A percentile compares a stretch with the other conserved stretches of the same genome.
These are phyloP conservation scores for Crossoptilon crossoptilon DNA, from an alignment of 2,797 vertebrate species.

Conservation along the genomic window DNA sequence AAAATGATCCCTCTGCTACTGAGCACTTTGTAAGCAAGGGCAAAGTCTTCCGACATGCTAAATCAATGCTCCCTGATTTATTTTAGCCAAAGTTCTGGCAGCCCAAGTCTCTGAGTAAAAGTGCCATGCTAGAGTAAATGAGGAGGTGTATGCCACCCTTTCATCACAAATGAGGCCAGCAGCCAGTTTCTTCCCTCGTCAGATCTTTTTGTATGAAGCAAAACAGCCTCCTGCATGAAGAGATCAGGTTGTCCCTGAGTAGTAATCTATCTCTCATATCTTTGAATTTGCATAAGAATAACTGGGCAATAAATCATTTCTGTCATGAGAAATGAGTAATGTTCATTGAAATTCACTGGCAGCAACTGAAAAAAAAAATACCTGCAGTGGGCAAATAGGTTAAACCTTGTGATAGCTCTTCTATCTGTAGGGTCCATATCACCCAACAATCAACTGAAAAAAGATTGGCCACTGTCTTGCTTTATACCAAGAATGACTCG, in stretches of 20 bases:
- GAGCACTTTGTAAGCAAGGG: not conserved
- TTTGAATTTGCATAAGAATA: constrained; percentile 25
- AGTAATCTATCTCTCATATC: not conserved
- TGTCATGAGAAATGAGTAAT: not conserved
- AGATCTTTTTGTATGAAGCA: not conserved
- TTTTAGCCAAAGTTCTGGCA: not conserved
- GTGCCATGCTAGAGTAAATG: not conserved
- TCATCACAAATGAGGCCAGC: not conserved
- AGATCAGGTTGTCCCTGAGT: not conserved
- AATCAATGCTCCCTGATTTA: not conserved
- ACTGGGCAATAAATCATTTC: not conserved
- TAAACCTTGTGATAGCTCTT: not conserved
- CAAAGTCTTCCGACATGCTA: not conserved
- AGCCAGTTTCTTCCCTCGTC: not conserved
- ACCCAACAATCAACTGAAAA: not conserved
- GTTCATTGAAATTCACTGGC: constrained; percentile 1
- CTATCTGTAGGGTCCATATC: not conserved
- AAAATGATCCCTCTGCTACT: not conserved
- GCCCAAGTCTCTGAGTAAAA: not conserved
- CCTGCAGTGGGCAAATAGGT: not conserved
- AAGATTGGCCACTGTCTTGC: not conserved
- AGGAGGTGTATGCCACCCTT: not conserved
- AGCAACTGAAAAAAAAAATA: not conserved
- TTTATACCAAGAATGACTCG: not conserved
- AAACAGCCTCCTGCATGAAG: not conserved